Percentiles rank a stretch among this genome's conserved stretches.
Evolutionary conservation across 2,888 invertebrate genomes (phyloP).

Genomic region (Aleiodes leptofemur): DNA sequence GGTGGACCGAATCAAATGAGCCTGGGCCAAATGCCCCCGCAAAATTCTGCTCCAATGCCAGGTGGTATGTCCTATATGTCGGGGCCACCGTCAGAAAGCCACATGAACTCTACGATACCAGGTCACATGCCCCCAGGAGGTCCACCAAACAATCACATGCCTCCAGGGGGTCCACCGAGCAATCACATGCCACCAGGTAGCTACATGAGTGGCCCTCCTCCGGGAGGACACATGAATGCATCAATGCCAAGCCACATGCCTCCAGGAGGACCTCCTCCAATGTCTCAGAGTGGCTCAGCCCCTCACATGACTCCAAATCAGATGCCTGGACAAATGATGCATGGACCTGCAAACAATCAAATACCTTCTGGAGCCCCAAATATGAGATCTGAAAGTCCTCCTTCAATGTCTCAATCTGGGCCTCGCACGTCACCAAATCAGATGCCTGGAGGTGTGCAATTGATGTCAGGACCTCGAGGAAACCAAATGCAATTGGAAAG

Average conservation of each 20-base stretch:
- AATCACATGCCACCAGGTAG: constrained; percentile 58
- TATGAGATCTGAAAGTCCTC: neutral
- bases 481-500: neutral
- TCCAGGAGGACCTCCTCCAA: constrained; percentile 20
- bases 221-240: constrained; percentile 53
- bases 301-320: constrained; percentile 13
- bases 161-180: constrained; percentile 68
- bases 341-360: constrained; percentile 49
- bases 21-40: constrained; percentile 60
- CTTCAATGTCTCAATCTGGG: neutral
- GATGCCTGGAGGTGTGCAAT: constrained; percentile 53
- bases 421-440: constrained; percentile 1
- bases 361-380: constrained; percentile 55
- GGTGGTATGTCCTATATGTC: constrained; percentile 59
- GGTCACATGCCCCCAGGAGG: constrained; percentile 62
- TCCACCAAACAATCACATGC: constrained; percentile 59
- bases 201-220: constrained; percentile 65
- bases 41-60: constrained; percentile 14
- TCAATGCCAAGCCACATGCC: constrained; percentile 48
- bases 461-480: constrained; percentile 3
- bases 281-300: neutral
- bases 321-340: constrained; percentile 61
- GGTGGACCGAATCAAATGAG: constrained; percentile 66
- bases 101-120: constrained; percentile 63
- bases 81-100: constrained; percentile 57